These are phyloP conservation scores for Drosophila sechellia DNA, from an alignment of 1,140 invertebrate genomes.

Conservation along the genomic window DNA sequence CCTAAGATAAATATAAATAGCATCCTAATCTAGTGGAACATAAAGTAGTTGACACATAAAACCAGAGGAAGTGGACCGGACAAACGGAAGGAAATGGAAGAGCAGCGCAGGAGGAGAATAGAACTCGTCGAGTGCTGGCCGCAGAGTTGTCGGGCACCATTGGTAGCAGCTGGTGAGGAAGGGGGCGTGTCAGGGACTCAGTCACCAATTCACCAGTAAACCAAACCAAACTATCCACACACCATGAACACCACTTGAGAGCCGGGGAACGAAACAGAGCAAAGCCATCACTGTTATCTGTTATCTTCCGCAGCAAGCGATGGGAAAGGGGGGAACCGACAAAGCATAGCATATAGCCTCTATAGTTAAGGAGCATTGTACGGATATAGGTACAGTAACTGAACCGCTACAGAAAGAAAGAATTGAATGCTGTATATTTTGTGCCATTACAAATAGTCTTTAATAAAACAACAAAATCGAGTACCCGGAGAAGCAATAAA, in stretches of 20 bases:
- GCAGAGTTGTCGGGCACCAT: slow-evolving; percentile 42
- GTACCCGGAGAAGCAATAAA: slow-evolving; percentile 50
- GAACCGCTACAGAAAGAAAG: slow-evolving; percentile 42
- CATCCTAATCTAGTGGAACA: slow-evolving; percentile 83
- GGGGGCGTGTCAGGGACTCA: slow-evolving; percentile 18
- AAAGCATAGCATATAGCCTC: slow-evolving; percentile 40
- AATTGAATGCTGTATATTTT: slow-evolving; percentile 79
- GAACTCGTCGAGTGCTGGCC: slow-evolving; percentile 42
- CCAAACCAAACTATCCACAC: slow-evolving; percentile 26
- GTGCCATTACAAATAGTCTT: slow-evolving; percentile 79
- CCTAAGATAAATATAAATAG: slow-evolving; percentile 83
- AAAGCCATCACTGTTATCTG: slow-evolving; percentile 30
- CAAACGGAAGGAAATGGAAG: slow-evolving; percentile 15
- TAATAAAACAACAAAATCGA: slow-evolving; percentile 50
- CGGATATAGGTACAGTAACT: slow-evolving; percentile 35
- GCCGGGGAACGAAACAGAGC: slow-evolving; percentile 18
- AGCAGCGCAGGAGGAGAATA: slow-evolving; percentile 41
- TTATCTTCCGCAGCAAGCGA: slow-evolving; percentile 36
- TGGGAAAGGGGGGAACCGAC: slow-evolving; percentile 22
- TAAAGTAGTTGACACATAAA: slow-evolving; percentile 74
- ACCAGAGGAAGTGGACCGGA: slow-evolving; percentile 30
- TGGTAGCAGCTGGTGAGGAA: slow-evolving; percentile 42
- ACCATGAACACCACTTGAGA: slow-evolving; percentile 14
- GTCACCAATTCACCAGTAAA: slow-evolving; percentile 25
- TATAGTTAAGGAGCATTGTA: slow-evolving; percentile 44